These are phyloP conservation scores for Oreochromis grahami DNA, from an alignment of 2,797 vertebrate genomes.

Conservation along the genomic window DNA sequence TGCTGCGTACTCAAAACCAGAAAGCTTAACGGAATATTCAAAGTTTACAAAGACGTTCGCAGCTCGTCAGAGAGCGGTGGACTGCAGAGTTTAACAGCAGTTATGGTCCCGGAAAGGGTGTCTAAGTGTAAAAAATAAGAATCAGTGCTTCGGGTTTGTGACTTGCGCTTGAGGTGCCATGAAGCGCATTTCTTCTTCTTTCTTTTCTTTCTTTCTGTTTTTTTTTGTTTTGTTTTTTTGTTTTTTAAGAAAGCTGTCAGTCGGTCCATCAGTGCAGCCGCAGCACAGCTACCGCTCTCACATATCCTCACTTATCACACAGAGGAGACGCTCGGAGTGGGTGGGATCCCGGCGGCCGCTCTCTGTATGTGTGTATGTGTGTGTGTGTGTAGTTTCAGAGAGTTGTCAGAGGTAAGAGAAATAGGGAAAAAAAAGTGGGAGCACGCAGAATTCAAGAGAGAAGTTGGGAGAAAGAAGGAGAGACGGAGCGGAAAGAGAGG, in stretches of 20 bases:
- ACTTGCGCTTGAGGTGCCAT: not conserved
- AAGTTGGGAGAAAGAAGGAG: conserved; percentile 35
- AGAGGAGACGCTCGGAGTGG: conserved; percentile 31
- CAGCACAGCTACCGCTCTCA: conserved; percentile 37
- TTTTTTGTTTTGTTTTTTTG: not conserved
- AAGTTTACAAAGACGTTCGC: conserved; percentile 64
- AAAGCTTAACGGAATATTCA: conserved; percentile 41
- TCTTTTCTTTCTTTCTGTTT: not conserved
- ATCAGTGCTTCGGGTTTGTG: not conserved
- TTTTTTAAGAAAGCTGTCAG: conserved; percentile 12
- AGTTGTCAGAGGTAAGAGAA: not conserved
- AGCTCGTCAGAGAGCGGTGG: not conserved
- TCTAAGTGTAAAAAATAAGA: not conserved
- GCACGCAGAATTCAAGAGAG: conserved; percentile 17
- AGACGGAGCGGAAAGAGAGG: conserved; percentile 13
- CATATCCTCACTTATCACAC: conserved; percentile 36
- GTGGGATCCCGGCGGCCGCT: conserved; percentile 34
- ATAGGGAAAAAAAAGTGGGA: not conserved
- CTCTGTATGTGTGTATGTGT: not conserved
- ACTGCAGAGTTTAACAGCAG: not conserved
- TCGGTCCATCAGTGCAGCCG: not conserved
- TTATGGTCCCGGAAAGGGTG: not conserved
- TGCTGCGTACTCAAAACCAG: conserved; percentile 27
- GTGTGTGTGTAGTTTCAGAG: conserved; percentile 34
- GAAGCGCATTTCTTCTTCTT: not conserved